Base-by-base conservation (phyloP, 2,797 vertebrate genomes). In the Columba guinea region DNA sequence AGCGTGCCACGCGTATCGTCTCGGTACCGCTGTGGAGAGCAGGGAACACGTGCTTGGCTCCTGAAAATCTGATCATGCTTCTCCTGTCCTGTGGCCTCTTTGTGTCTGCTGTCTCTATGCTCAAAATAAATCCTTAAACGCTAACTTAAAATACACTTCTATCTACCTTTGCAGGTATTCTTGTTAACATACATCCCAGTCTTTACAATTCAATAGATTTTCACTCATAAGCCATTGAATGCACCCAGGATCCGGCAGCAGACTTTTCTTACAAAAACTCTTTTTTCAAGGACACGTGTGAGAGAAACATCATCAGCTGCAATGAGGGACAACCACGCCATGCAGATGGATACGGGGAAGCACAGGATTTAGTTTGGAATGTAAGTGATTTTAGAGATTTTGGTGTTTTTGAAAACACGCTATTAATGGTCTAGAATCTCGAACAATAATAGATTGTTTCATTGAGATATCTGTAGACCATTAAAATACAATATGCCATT, bases 1-100 rank as follows among this genome's bases (percentile, higher is more conserved):
- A 68, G 35, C 4, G 11, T 13, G 35, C 26, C 52, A 59, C 0
- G 0, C 21, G 21, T 53, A 75, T n/a, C 44, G 52, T 17, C 20
- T 64, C 60, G 69, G 32, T 32, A 62, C 21, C 24, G 55, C 48
- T 39, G 5, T 1, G 18, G 60, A 51, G 24, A 68, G 19, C 87
- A 64, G 14, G 69, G 35, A 56, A 84, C 32, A 48, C 1, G 1
- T 4, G 23, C 44, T 73, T 48, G 13, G 12, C 34, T 80, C 39
- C 63, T 48, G 28, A 52, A 80, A 87, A 69, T 26, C 18, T 44
- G 68, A 6, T 35, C 55, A 3, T 56, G 69, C n/a, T 76, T 76
- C 22, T 35, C 8, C 70, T 74, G 32, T 35, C 37, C 48, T 30
- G 27, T 1, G 7, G 37, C 56, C 70, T 78, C 48, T 53, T 71